Base-by-base conservation (phyloP, 1,140 invertebrate genomes). In the Drosophila ficusphila region DNA sequence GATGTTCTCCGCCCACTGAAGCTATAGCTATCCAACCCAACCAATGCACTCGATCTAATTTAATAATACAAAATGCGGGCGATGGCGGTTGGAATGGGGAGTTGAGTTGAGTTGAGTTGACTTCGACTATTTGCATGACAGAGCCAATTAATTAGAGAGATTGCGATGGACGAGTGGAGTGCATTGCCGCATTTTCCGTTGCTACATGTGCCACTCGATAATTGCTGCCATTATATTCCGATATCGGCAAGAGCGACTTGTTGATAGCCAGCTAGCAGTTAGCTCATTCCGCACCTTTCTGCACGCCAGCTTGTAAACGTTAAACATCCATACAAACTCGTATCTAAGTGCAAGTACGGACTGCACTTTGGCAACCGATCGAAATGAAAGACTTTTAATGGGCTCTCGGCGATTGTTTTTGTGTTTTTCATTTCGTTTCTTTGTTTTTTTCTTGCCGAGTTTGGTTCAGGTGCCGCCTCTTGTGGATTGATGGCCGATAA, bases 71-170 rank as follows among this genome's bases (percentile, higher is more conserved):
- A n/a, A n/a, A n/a, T n/a, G n/a, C n/a, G 4, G 5, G 6, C 0
- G 6, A 14, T 19, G n/a, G 18, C 18, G 36, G 2, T n/a, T n/a
- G 8, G n/a, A 41, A 14, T 33, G 31, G 25, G 14, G n/a, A n/a
- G n/a, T n/a, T n/a, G n/a, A n/a, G n/a, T n/a, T n/a, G n/a, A n/a
- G n/a, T n/a, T n/a, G n/a, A n/a, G n/a, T n/a, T n/a, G n/a, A 7
- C 11, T 18, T 23, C 27, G 47, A 38, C 44, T 53, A 64, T 48
- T 79, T 60, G 41, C 48, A 48, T 71, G 68, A 71, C 67, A 47
- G 44, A 44, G 27, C 14, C 67, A 71, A 71, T 71, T 71, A 71
- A 49, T 71, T 71, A 58, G 67, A 60, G 38, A 27, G 42, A 39
- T 27, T 38, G 23, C 7, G 36, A 21, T 19, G 36, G 36, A 29